These are phyloP conservation scores for Drosophila lutescens DNA, from an alignment of 2,888 invertebrate genomes.

Conservation along the genomic window DNA sequence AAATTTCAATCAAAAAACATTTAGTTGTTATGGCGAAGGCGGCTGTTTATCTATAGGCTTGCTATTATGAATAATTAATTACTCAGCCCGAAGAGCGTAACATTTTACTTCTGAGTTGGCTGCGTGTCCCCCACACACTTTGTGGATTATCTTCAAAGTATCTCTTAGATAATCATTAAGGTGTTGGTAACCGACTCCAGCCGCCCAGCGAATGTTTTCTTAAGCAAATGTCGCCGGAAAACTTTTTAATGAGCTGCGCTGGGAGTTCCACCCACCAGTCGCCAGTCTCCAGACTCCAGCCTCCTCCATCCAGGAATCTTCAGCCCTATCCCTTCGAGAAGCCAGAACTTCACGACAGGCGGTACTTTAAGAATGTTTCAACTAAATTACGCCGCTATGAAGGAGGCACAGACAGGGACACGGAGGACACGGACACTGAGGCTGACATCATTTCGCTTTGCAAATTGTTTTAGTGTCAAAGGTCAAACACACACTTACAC, in stretches of 20 bases:
- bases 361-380: slow-evolving; percentile 77
- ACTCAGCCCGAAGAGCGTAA: slow-evolving; percentile 50
- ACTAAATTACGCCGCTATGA: slow-evolving; percentile 64
- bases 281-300: neutral
- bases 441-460: slow-evolving; percentile 78
- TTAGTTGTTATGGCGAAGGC: slow-evolving; percentile 19
- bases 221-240: slow-evolving; percentile 65
- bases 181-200: slow-evolving; percentile 43
- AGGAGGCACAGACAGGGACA: neutral
- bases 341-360: slow-evolving; percentile 56
- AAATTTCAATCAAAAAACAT: slow-evolving; percentile 49
- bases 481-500: slow-evolving; percentile 63
- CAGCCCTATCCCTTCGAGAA: neutral
- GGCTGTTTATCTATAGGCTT: slow-evolving; percentile 27
- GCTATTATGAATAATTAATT: slow-evolving; percentile 79
- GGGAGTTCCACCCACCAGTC: slow-evolving; percentile 31
- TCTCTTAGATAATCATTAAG: slow-evolving; percentile 69
- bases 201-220: slow-evolving; percentile 63
- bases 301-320: slow-evolving; percentile 10
- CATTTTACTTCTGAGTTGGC: slow-evolving; percentile 62
- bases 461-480: slow-evolving; percentile 79
- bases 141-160: slow-evolving; percentile 66
- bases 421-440: slow-evolving; percentile 44
- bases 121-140: slow-evolving; percentile 2
- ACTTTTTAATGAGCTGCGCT: slow-evolving; percentile 76